A percentile compares a stretch with the other conserved stretches of the same genome.
Conservation (phyloP, 1,140 invertebrate species). For the Protaetia brevitarsis region DNA sequence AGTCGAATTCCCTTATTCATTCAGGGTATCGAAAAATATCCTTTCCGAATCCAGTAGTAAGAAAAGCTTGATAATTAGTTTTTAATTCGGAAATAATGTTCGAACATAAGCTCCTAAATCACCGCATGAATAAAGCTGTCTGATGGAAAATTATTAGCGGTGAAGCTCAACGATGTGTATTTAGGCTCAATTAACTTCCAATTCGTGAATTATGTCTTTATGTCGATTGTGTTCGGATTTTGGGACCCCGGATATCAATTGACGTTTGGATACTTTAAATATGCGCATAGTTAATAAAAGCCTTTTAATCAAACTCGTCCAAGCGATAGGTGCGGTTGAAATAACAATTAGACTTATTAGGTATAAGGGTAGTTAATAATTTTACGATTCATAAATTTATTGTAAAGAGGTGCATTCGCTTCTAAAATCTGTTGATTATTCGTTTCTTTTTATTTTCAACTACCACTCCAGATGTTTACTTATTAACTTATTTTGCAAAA, state of each 20-base stretch:
- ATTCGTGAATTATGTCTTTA: constrained; percentile 23
- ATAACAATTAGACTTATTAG: too few relatives aligned
- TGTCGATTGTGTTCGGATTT: constrained; percentile 20
- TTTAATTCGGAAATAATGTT: constrained; percentile 21
- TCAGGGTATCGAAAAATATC: not conserved
- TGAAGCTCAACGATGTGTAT: constrained; percentile 23
- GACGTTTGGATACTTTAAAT: not conserved
- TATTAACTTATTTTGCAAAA: too few relatives aligned
- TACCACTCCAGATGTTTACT: too few relatives aligned
- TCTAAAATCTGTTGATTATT: too few relatives aligned
- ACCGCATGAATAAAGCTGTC: constrained; percentile 21
- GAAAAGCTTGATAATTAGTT: constrained; percentile 19
- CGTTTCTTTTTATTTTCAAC: too few relatives aligned
- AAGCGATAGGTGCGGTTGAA: too few relatives aligned
- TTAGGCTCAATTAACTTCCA: constrained; percentile 23
- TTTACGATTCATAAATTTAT: too few relatives aligned
- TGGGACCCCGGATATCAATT: not conserved
- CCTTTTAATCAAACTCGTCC: too few relatives aligned
- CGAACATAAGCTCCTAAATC: constrained; percentile 23
- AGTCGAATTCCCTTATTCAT: not conserved
- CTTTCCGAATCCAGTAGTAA: constrained; percentile 10
- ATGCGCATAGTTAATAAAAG: not conserved
- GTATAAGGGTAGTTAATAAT: too few relatives aligned
- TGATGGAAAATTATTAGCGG: constrained; percentile 20
- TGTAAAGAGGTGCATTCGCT: too few relatives aligned